A percentile compares a stretch with the other conserved stretches of the same genome.
These are phyloP conservation scores for Geothlypis trichas DNA, from an alignment of 2,113 vertebrate species.

Conservation along the genomic window DNA sequence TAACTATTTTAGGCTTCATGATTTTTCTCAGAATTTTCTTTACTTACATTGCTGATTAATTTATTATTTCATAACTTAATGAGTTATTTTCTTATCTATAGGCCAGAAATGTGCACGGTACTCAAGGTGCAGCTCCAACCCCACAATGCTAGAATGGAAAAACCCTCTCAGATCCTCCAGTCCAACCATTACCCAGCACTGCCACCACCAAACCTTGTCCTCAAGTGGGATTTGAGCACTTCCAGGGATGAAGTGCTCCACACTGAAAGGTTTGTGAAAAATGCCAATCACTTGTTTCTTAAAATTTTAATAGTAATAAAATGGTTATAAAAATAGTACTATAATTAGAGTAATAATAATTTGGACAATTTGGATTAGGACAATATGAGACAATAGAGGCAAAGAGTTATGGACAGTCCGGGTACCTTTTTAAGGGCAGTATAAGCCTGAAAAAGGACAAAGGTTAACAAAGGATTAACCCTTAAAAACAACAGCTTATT, in stretches of 20 bases:
- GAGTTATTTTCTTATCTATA: neutral
- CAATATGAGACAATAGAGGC: too few relatives aligned
- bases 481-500: too few relatives aligned
- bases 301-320: too few relatives aligned
- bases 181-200: neutral
- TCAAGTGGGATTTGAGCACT: neutral
- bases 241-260: neutral
- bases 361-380: too few relatives aligned
- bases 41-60: neutral
- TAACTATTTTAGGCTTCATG: neutral
- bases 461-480: too few relatives aligned
- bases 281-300: too few relatives aligned
- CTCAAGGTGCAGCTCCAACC: neutral
- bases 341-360: too few relatives aligned
- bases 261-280: too few relatives aligned
- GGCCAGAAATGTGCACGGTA: neutral
- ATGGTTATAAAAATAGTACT: too few relatives aligned
- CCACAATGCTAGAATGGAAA: fast-evolving
- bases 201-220: neutral
- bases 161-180: neutral
- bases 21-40: neutral
- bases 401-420: too few relatives aligned
- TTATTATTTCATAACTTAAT: neutral
- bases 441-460: too few relatives aligned
- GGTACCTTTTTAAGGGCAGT: too few relatives aligned